phyloP scores from a whole-genome alignment of 2,888 invertebrate genomes.

The Pammene aurita region DNA sequence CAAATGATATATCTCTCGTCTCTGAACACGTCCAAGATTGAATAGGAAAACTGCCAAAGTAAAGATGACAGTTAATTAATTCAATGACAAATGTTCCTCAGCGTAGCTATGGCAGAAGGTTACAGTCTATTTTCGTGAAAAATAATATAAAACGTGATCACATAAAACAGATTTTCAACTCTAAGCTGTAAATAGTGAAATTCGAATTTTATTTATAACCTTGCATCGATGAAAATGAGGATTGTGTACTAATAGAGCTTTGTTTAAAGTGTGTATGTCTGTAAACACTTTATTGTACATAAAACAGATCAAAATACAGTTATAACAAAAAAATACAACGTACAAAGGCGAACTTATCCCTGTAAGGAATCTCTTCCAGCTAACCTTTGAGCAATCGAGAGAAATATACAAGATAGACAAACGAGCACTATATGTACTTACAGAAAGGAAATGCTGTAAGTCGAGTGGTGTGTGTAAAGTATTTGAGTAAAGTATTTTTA shows the following conservation, averaged over 20 bases:
- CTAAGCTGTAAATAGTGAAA: neutral
- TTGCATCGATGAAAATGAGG: neutral
- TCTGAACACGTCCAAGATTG: constrained; percentile 28
- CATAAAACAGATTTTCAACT: constrained; percentile 8
- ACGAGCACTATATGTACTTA: too few relatives aligned
- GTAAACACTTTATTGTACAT: too few relatives aligned
- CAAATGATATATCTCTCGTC: constrained; percentile 17
- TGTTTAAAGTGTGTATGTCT: too few relatives aligned
- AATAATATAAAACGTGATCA: constrained; percentile 6
- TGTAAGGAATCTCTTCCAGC: too few relatives aligned
- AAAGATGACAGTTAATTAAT: constrained; percentile 39
- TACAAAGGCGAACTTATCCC: too few relatives aligned
- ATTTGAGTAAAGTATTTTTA: constrained; percentile 15
- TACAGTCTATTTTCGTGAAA: constrained; percentile 23
- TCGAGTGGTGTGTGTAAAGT: too few relatives aligned
- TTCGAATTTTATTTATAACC: constrained; percentile 2
- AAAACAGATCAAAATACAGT: too few relatives aligned
- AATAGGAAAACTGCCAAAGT: constrained; percentile 38
- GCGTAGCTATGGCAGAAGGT: constrained; percentile 15
- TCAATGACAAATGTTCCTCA: constrained; percentile 38
- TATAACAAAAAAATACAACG: too few relatives aligned
- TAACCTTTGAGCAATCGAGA: too few relatives aligned
- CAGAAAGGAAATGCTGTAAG: too few relatives aligned
- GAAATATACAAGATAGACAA: too few relatives aligned
- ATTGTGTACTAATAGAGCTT: constrained; percentile 10